Percentiles rank a stretch among this genome's conserved stretches.
These are phyloP conservation scores for Sitta carolinensis DNA, from an alignment of 2,797 vertebrate species.

Conservation along the genomic window DNA sequence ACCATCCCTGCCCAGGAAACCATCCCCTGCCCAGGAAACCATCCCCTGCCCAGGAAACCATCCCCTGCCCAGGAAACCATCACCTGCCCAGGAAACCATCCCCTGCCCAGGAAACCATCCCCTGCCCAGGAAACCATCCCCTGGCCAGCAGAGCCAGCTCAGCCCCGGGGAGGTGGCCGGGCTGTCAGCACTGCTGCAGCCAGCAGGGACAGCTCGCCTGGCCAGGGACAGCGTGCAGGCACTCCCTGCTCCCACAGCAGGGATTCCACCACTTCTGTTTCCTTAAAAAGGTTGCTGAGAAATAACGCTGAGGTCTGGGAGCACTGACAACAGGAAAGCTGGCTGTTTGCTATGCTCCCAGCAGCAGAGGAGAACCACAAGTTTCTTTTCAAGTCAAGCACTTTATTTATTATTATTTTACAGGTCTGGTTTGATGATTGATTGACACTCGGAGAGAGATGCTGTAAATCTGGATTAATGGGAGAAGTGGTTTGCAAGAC, in stretches of 20 bases:
- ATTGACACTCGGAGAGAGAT: background rate
- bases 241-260: background rate
- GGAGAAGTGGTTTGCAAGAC: background rate
- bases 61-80: too few species aligned
- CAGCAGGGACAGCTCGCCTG: background rate
- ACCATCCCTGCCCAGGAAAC: too few species aligned
- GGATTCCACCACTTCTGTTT: background rate
- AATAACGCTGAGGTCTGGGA: background rate
- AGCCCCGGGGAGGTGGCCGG: background rate
- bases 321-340: background rate
- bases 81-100: too few species aligned
- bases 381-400: background rate
- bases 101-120: background rate
- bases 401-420: fast-evolving
- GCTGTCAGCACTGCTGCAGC: background rate
- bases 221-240: background rate
- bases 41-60: too few species aligned
- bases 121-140: too few species aligned
- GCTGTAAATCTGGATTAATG: background rate
- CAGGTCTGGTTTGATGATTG: background rate
- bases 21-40: too few species aligned
- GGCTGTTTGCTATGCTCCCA: background rate
- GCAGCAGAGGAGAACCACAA: background rate
- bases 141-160: background rate
- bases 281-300: background rate